Base-by-base conservation (phyloP, 2,888 invertebrate species). In the Autographa gamma region DNA sequence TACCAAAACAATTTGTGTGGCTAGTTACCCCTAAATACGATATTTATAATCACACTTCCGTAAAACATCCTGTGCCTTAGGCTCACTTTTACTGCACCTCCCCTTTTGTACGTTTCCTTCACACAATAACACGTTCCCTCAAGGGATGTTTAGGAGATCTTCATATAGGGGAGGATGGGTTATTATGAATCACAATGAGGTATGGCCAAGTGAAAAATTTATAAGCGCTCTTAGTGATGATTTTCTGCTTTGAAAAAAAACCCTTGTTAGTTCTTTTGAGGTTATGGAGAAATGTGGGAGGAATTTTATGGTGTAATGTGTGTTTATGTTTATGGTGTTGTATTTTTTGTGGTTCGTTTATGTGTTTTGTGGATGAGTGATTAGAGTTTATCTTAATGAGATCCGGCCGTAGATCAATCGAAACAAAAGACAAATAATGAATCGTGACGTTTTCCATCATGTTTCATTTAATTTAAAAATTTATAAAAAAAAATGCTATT, bases 181-280 rank as follows among this genome's bases (percentile, higher is more conserved):
- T 82, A 73, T 80, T 71, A 72, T 73, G 75, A 86, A 88, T 85
- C 85, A 88, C 85, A 80, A 81, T 72, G 70, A 76, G 66, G 76
- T 77, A 80, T 73, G 64, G 79, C 69, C 54, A 75, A 79, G 88
- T 91, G 81, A 88, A 91, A 89, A 87, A 90, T 88, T 83, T 87
- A 91, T 79, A 84, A 88, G 86, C 88, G 85, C 85, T 87, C 81
- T 83, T 85, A 85, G 82, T 82, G 85, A 74, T 73, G 34, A 54
- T 61, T 73, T 65, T 73, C 68, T 69, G 65, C 58, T 69, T 64
- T 69, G 63, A 69, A 70, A 74, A 73, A 60, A 66, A 71, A 66
- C 74, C 80, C 73, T 66, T 70, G 60, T 64, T 73, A 63, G 63
- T 72, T 76, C 65, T 77, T 80, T 77, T 77, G 80, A 77, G 77